A percentile compares a stretch with the other conserved stretches of the same genome.
Conservation (phyloP, 1,140 invertebrate species). For the Brachionus rotundiformis region DNA sequence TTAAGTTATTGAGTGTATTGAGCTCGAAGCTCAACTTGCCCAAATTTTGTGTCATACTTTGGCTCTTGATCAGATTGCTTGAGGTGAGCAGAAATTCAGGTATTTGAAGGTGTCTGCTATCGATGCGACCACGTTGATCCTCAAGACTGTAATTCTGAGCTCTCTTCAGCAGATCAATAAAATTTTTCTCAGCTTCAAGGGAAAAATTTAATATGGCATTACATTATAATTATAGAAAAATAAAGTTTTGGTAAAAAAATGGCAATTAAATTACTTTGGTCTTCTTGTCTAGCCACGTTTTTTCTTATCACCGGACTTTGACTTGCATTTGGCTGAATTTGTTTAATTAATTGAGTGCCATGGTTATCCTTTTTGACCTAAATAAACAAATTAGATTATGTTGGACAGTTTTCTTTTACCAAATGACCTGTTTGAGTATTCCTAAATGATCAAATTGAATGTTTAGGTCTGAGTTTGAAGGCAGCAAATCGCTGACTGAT, state of each 20-base stretch:
- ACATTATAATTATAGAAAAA: no score
- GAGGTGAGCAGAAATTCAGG: conserved; percentile 32
- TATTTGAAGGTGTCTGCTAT: conserved; percentile 10
- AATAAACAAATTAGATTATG: background rate
- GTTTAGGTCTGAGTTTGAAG: background rate
- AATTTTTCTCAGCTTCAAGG: conserved; percentile 34
- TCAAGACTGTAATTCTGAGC: conserved; percentile 22
- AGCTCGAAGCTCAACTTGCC: background rate
- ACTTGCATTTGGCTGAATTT: background rate
- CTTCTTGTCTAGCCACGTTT: background rate
- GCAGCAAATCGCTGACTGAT: conserved; percentile 8
- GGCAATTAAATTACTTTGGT: background rate
- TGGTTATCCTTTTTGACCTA: background rate
- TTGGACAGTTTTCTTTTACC: background rate
- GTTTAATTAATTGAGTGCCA: no score
- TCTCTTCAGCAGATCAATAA: conserved; percentile 35
- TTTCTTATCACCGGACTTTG: background rate
- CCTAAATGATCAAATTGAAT: conserved; percentile 38
- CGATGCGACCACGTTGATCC: conserved; percentile 26
- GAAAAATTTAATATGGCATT: no score
- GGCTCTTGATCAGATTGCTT: conserved; percentile 23
- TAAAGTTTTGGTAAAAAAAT: background rate
- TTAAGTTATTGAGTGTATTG: background rate
- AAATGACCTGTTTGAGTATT: conserved; percentile 35
- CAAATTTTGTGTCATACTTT: conserved; percentile 45